Conservation (phyloP, 2,888 invertebrate species). For the Diabrotica balteata region DNA sequence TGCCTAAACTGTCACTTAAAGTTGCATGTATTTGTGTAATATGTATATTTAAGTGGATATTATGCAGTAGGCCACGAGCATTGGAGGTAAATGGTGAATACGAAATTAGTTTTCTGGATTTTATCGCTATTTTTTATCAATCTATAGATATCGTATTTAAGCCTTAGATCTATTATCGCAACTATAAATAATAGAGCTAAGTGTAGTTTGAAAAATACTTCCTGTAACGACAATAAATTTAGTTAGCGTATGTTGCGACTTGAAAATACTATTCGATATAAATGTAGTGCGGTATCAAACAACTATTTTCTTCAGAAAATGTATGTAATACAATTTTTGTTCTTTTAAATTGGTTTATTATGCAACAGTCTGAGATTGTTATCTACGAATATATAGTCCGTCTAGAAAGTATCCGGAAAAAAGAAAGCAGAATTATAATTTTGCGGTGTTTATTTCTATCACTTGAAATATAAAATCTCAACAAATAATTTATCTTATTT, state of each 20-base stretch:
- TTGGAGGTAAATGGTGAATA: slow-evolving; percentile 46
- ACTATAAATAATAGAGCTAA: slow-evolving; percentile 30
- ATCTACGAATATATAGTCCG: no score
- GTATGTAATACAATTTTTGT: no score
- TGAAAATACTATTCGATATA: no score
- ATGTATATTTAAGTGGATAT: slow-evolving; percentile 52
- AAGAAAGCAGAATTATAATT: no score
- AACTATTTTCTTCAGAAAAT: no score
- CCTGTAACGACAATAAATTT: slow-evolving; percentile 27
- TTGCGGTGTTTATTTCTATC: no score
- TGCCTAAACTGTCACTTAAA: slow-evolving; percentile 53
- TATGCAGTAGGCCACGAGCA: slow-evolving; percentile 50
- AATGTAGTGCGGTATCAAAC: no score
- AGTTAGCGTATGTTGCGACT: background rate
- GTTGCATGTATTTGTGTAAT: slow-evolving; percentile 53
- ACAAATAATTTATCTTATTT: no score
- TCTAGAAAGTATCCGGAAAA: no score
- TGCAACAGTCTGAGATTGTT: no score
- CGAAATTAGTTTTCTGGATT: slow-evolving; percentile 43
- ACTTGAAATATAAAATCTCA: no score
- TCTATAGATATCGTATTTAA: slow-evolving; percentile 41
- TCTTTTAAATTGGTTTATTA: no score
- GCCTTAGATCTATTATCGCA: slow-evolving; percentile 38
- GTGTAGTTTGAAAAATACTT: slow-evolving; percentile 27
- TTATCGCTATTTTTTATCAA: slow-evolving; percentile 42